phyloP scores from a whole-genome alignment of 1,140 invertebrate genomes.

The Scaptomyza graminum region DNA sequence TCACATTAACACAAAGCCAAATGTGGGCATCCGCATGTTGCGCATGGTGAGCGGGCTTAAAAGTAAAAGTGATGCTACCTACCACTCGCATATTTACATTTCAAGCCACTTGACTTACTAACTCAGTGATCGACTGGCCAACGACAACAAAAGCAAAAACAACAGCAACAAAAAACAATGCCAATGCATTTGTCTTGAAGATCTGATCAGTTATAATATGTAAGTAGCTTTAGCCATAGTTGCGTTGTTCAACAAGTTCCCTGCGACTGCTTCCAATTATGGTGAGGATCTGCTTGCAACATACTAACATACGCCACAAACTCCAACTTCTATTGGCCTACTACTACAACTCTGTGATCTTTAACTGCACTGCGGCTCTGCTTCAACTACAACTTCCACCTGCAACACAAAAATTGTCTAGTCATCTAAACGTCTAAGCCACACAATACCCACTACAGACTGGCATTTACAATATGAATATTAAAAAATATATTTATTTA shows the following conservation, averaged over 20 bases:
- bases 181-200: conserved; percentile 2
- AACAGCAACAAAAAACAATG: conserved; percentile 4
- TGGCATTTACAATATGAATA: no score
- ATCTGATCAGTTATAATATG: conserved; percentile 66
- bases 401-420: conserved; percentile 36
- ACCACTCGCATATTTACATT: conserved; percentile 71
- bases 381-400: conserved; percentile 30
- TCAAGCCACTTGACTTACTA: conserved; percentile 71
- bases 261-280: conserved; percentile 77
- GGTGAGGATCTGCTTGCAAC: conserved; percentile 75
- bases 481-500: no score
- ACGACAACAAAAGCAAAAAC: conserved; percentile 1
- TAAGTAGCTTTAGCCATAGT: conserved; percentile 16
- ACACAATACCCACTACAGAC: no score
- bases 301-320: conserved; percentile 60
- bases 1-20: conserved; percentile 72
- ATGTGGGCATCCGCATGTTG: conserved; percentile 43
- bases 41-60: conserved; percentile 47
- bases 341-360: conserved; percentile 34
- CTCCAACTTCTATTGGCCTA: conserved; percentile 69
- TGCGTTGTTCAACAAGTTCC: conserved; percentile 67
- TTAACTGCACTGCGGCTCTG: conserved; percentile 65
- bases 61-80: conserved; percentile 71
- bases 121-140: conserved; percentile 70
- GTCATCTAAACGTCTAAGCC: not conserved